Evolutionary conservation across 2,888 invertebrate genomes (phyloP).

Genomic region (Trichogramma evanescens): DNA sequence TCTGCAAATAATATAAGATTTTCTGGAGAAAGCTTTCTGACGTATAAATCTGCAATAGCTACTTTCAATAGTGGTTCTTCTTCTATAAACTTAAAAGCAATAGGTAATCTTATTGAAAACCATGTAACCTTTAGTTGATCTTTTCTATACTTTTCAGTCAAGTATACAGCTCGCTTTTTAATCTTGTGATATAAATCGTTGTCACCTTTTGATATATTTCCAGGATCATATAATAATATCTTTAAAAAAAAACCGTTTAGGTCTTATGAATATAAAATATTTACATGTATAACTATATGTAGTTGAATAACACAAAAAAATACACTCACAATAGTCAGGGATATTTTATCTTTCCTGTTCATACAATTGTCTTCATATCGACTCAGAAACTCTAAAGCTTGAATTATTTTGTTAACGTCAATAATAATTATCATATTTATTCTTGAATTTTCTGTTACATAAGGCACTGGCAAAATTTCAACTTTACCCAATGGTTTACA

Average conservation of each 20-base stretch:
- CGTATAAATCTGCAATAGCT: constrained; percentile 61
- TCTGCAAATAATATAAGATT: constrained; percentile 64
- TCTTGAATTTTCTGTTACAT: constrained; percentile 88
- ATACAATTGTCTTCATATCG: constrained; percentile 68
- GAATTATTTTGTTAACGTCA: constrained; percentile 51
- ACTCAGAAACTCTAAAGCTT: constrained; percentile 62
- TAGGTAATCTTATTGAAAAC: constrained; percentile 61
- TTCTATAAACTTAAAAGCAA: constrained; percentile 27
- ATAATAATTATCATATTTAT: constrained; percentile 71
- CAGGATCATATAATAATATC: constrained; percentile 61
- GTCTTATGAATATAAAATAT: constrained; percentile 13
- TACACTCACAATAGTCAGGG: constrained; percentile 60
- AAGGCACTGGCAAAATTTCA: constrained; percentile 85
- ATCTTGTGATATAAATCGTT: constrained; percentile 57
- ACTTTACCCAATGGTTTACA: constrained; percentile 80
- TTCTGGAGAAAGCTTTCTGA: constrained; percentile 65
- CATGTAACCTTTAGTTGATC: constrained; percentile 63
- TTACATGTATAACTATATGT: constrained; percentile 14
- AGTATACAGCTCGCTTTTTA: constrained; percentile 58
- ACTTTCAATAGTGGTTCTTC: constrained; percentile 45
- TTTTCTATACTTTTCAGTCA: constrained; percentile 60
- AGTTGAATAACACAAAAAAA: neutral
- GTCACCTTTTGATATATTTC: constrained; percentile 59
- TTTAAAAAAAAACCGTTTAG: constrained; percentile 28
- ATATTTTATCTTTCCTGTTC: constrained; percentile 71